phyloP scores from a whole-genome alignment of 2,888 invertebrate species.

The Xylocampa areola region DNA sequence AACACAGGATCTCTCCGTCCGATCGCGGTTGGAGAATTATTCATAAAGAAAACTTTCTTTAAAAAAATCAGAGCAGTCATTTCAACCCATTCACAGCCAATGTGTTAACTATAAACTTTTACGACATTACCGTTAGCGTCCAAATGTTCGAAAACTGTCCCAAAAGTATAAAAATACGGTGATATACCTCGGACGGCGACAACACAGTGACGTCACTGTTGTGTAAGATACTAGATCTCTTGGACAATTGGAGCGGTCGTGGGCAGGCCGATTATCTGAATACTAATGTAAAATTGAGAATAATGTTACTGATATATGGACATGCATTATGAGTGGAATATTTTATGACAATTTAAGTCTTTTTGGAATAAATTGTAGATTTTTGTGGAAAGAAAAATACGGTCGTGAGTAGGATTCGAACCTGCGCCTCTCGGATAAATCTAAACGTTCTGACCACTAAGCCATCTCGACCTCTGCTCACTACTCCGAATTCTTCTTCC shows the following conservation, averaged over 20 bases:
- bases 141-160: slow-evolving; percentile 20
- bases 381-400: too few relatives aligned
- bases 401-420: too few relatives aligned
- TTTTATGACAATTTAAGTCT: slow-evolving; percentile 37
- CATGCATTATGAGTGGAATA: slow-evolving; percentile 41
- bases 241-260: slow-evolving; percentile 69
- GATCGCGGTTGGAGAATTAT: slow-evolving; percentile 2
- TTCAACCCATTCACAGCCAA: slow-evolving; percentile 15
- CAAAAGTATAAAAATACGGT: slow-evolving; percentile 17
- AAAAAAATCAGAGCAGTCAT: slow-evolving; percentile 6
- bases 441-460: too few relatives aligned
- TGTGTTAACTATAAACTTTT: slow-evolving; percentile 17
- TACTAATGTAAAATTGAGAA: slow-evolving; percentile 61
- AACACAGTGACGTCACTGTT: slow-evolving; percentile 55
- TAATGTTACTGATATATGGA: slow-evolving; percentile 41
- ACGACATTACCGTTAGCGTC: slow-evolving; percentile 33
- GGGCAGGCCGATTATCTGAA: slow-evolving; percentile 67
- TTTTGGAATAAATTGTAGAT: slow-evolving; percentile 11
- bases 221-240: slow-evolving; percentile 35
- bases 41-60: not conserved
- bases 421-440: too few relatives aligned
- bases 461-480: too few relatives aligned
- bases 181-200: slow-evolving; percentile 43
- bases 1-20: too few relatives aligned
- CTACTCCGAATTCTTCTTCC: too few relatives aligned